Evolutionary conservation across 2,113 vertebrate species (phyloP).

Genomic region (Anarrhichthys ocellatus): DNA sequence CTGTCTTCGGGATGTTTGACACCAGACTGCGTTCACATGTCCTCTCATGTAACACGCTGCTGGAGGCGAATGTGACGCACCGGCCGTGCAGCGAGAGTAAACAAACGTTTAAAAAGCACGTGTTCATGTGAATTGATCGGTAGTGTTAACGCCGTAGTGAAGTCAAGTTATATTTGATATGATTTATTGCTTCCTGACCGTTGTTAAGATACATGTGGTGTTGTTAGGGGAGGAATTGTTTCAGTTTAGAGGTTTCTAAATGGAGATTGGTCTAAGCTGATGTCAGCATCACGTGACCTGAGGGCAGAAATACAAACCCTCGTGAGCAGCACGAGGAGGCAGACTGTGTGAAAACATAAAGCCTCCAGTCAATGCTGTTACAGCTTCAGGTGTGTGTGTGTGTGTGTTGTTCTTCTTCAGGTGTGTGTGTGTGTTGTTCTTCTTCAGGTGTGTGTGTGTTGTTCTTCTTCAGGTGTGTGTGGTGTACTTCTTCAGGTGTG

Average conservation of each 20-base stretch:
- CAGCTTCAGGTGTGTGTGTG: constrained; percentile 63
- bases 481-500: constrained; percentile 73
- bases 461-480: constrained; percentile 86
- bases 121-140: background rate
- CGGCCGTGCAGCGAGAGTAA: too few relatives aligned
- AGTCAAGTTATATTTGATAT: background rate
- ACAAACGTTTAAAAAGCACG: background rate
- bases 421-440: constrained; percentile 84
- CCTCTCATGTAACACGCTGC: background rate
- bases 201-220: accelerated
- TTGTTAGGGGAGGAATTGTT: background rate
- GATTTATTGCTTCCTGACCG: background rate
- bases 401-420: constrained; percentile 70
- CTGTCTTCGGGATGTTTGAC: background rate
- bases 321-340: too few relatives aligned
- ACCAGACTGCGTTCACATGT: too few relatives aligned
- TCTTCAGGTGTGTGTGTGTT: constrained; percentile 86
- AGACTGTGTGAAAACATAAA: too few relatives aligned
- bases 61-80: background rate
- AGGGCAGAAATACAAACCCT: too few relatives aligned
- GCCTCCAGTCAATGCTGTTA: too few relatives aligned
- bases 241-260: background rate
- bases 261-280: background rate
- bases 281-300: background rate
- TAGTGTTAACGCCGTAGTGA: background rate